Evolutionary conservation across 2,113 vertebrate species (phyloP), one percentile per base, ranked within the genome.

Genomic region (Ellobius talpinus): DNA sequence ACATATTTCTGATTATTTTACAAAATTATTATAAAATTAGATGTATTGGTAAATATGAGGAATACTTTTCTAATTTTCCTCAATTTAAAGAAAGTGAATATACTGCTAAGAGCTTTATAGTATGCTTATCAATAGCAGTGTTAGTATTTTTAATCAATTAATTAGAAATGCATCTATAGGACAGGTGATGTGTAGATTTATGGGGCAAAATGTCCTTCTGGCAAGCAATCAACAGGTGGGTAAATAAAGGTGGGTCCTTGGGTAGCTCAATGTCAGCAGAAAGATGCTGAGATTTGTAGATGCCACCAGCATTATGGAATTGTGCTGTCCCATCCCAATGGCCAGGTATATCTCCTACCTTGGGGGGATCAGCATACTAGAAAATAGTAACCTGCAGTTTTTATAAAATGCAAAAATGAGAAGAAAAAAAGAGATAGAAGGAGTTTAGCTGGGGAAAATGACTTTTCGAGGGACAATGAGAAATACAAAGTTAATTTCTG

Each of bases 251-350:
- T 70, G 39, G 92, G 47, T 86, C 72, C 90, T 91, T 97, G 95
- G 42, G 88, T 89, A 95, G 72, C 52, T 96, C 93, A 94, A 63
- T 96, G 68, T 97, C 96, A 95, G 77, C 0, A 1, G n/a, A 97
- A 96, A 97, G 97, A 94, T 96, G 96, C 92, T 94, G 96, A 96
- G 96, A 91, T 72, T 76, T 5, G n/a, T 93, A 97, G 77, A 94
- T 97, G 63, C 90, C 68, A 61, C 81, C 42, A 63, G 55, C 52
- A 84, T 92, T 89, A 87, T 66, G 52, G 58, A 95, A 97, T 19
- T 89, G n/a, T 89, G n/a, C 72, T 79, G 96, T 96, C 72, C 88
- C 88, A 88, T 86, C 55, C 90, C 58, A 93, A 2, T 50, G 92
- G 36, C 87, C 73, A 78, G 81, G 77, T 89, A 85, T 63, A 92